These are phyloP conservation scores for Platysteira castanea DNA, from an alignment of 2,113 vertebrate species.

Conservation along the genomic window DNA sequence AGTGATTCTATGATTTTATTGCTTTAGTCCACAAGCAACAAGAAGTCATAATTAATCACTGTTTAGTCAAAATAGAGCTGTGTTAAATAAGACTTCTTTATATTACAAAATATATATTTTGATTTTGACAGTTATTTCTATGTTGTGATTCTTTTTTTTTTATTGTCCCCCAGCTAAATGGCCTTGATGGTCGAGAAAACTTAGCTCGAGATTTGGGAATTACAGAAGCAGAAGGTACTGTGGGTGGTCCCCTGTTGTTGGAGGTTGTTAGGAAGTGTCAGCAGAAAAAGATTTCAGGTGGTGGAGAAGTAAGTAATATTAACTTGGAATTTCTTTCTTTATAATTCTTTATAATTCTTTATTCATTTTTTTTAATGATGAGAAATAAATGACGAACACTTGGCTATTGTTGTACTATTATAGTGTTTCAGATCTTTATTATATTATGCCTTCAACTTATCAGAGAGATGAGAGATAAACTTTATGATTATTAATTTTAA, in stretches of 20 bases:
- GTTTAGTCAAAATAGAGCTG: neutral
- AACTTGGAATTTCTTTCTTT: neutral
- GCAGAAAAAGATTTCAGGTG: constrained; percentile 48
- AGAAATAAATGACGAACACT: neutral
- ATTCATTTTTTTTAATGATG: neutral
- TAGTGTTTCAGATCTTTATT: neutral
- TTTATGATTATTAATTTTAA: neutral
- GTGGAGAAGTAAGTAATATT: constrained; percentile 70
- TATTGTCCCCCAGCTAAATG: constrained; percentile 66
- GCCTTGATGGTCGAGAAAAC: constrained; percentile 82
- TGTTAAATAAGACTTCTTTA: neutral
- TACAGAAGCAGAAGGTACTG: constrained; percentile 74
- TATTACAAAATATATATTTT: neutral
- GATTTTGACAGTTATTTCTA: neutral
- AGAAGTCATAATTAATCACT: neutral
- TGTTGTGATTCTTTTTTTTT: neutral
- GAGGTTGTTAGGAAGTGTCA: constrained; percentile 83
- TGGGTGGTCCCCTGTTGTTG: constrained; percentile 80
- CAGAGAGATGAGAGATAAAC: neutral
- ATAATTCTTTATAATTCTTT: neutral
- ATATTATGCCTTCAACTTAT: neutral
- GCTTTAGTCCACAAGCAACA: neutral
- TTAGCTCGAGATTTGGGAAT: constrained; percentile 85
- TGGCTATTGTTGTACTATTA: neutral
- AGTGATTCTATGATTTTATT: neutral